Evolutionary conservation across 2,888 invertebrate genomes (phyloP), one percentile per base, ranked within the genome.

Genomic region (Chrysolina oricalcia): DNA sequence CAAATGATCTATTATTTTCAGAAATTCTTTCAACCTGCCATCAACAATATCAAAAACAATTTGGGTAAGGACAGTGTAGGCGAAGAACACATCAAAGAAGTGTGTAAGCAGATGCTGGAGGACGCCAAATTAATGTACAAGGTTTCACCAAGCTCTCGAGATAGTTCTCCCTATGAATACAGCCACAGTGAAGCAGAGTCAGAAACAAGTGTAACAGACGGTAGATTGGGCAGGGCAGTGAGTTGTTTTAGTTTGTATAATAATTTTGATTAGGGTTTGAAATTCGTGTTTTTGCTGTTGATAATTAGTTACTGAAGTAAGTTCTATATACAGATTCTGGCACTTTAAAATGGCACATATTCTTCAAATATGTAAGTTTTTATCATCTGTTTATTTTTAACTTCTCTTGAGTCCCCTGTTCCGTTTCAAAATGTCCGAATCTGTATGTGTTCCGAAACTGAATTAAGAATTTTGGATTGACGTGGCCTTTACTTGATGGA

Each of bases 1-100:
- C 35, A 15, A 43, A 21, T 23, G 23, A 6, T 43, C 56, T 21
- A 67, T 40, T 35, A 48, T 40, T 81, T 83, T 70, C 70, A 95
- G 94, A 93, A 93, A 90, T 95, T 93, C 88, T 95, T 96, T 89
- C 93, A 93, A 84, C 94, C 95, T 78, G 95, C 94, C 75, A 92
- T 95, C 48, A 92, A 93, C 80, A 96, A 95, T 85, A 94, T 96
- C 81, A 91, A 92, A 84, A 90, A 91, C 80, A 96, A 96, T 88
- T 90, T 94, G 84, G 95, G 95, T 5, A 92, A 92, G 84, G 93
- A 93, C 84, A 93, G 93, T 84, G 93, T 95, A 11, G 93, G 92
- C 80, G 94, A 95, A 87, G 94, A 95, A 86, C 93, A 94, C 88
- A 92, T 93, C 83, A 89, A 92, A 83, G 93, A 93, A 77, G 93